Evolutionary conservation across 2,797 vertebrate species (phyloP).

Genomic region (Sebastes alutus): DNA sequence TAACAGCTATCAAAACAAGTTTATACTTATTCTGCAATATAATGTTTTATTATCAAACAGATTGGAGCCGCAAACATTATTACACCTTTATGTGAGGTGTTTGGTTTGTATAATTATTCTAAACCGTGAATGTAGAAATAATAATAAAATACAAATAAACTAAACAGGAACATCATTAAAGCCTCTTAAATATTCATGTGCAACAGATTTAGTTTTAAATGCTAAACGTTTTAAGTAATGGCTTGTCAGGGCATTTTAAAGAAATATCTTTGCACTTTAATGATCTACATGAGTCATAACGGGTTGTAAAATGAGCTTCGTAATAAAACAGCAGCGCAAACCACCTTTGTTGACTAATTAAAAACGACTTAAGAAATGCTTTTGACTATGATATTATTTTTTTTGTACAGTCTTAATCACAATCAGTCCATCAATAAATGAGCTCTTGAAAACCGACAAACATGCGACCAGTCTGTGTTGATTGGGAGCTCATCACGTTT

Average conservation of each 20-base stretch:
- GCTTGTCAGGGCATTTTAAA: slow-evolving; percentile 31
- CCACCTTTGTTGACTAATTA: background rate
- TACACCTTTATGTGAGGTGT: slow-evolving; percentile 23
- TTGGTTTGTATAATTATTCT: slow-evolving; percentile 43
- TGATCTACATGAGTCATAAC: slow-evolving; percentile 38
- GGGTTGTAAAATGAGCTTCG: slow-evolving; percentile 35
- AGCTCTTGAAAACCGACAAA: background rate
- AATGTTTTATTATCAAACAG: slow-evolving; percentile 68
- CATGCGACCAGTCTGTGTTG: background rate
- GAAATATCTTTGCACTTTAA: slow-evolving; percentile 41
- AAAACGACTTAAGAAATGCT: background rate
- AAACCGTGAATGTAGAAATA: slow-evolving; percentile 50
- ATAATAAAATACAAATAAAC: slow-evolving; percentile 67
- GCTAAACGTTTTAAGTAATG: slow-evolving; percentile 47
- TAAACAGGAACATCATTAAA: slow-evolving; percentile 51
- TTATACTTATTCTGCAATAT: slow-evolving; percentile 36
- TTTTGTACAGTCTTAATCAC: background rate
- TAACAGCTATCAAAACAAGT: slow-evolving; percentile 20
- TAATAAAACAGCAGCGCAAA: slow-evolving; percentile 39
- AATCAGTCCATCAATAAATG: background rate
- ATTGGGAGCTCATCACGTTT: slow-evolving; percentile 13
- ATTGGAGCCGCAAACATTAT: slow-evolving; percentile 63
- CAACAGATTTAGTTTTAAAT: slow-evolving; percentile 68
- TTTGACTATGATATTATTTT: background rate
- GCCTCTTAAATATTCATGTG: slow-evolving; percentile 64